A percentile compares a stretch with the other conserved stretches of the same genome.
Evolutionary conservation across 2,797 vertebrate species (phyloP).

Genomic region (Phrynocephalus guinanensis): DNA sequence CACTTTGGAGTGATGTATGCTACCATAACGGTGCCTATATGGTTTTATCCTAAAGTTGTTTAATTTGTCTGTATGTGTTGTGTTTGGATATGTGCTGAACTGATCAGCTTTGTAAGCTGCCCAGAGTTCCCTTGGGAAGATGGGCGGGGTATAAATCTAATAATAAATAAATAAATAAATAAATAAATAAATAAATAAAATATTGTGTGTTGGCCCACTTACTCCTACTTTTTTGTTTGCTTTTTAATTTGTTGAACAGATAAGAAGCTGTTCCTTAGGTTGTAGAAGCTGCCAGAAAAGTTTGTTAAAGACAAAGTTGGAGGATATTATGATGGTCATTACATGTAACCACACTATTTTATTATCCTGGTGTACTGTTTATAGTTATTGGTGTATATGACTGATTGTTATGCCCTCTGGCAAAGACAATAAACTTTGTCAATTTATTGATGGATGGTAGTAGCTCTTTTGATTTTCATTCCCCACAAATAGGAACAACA

Average conservation of each 20-base stretch:
- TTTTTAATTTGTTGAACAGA: no score
- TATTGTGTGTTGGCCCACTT: background rate
- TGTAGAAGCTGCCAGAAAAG: background rate
- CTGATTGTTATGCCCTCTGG: constrained; percentile 8
- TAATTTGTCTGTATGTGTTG: no score
- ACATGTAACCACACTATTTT: constrained; percentile 14
- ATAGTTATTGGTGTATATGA: constrained; percentile 20
- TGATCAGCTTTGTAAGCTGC: no score
- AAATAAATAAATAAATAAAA: no score
- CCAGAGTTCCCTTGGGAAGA: no score
- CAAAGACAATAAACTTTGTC: constrained; percentile 6
- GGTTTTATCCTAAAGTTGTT: no score
- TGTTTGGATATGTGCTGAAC: no score
- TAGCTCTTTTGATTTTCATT: background rate
- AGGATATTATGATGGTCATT: background rate
- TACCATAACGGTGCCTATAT: no score
- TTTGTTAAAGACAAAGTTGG: constrained; percentile 11
- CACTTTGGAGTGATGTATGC: no score
- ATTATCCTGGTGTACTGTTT: constrained; percentile 27
- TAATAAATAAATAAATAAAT: no score
- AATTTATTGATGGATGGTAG: background rate
- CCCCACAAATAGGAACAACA: accelerated
- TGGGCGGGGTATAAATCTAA: no score
- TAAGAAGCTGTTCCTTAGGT: background rate
- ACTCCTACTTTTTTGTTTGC: background rate